These are phyloP conservation scores for Ormyrus thymus DNA, from an alignment of 2,888 invertebrate genomes.

Conservation along the genomic window DNA sequence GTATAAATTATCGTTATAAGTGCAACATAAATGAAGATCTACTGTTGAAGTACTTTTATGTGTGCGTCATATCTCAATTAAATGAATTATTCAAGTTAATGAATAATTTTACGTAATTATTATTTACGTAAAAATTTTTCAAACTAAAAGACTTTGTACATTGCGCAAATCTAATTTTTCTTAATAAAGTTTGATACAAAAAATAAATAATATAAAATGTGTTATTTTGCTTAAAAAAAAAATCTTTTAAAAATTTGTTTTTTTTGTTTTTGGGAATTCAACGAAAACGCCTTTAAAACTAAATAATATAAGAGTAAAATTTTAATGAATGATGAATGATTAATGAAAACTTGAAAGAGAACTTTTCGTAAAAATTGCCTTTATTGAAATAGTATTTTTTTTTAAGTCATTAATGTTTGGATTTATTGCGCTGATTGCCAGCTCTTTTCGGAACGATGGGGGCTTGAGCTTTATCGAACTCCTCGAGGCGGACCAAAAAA, in stretches of 20 bases:
- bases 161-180: constrained; percentile 63
- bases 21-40: not conserved
- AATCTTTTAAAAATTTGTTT: constrained; percentile 1
- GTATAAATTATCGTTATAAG: not conserved
- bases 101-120: no score
- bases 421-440: not conserved
- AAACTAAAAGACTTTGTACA: constrained; percentile 59
- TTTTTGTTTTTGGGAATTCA: no score
- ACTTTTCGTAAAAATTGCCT: not conserved
- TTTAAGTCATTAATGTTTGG: not conserved
- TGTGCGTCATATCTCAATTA: no score
- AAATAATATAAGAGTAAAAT: no score
- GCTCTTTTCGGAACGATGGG: not conserved
- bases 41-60: no score
- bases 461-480: constrained; percentile 49
- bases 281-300: no score
- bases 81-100: no score
- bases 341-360: no score
- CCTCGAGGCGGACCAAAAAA: constrained; percentile 64
- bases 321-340: no score
- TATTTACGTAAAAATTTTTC: not conserved
- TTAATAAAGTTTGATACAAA: constrained; percentile 59
- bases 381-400: not conserved
- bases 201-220: not conserved
- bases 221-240: no score